Evolutionary conservation across 1,140 invertebrate species (phyloP), one percentile per base, ranked within the genome.

Genomic region (Drosophila novamexicana): DNA sequence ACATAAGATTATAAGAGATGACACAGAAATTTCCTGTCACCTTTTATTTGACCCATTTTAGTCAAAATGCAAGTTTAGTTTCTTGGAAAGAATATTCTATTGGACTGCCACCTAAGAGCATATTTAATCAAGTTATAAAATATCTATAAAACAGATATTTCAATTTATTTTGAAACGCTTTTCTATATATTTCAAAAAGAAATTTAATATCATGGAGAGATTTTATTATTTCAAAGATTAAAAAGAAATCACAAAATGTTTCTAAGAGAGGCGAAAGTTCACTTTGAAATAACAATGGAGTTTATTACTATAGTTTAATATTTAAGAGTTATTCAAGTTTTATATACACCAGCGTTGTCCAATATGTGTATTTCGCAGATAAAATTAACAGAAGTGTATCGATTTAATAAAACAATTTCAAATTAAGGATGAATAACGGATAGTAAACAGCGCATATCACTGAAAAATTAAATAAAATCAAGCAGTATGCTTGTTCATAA

Each of bases 401-500:
- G 4, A 58, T 44, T 34, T 44, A 44, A 58, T 32, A 44, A 53
- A 53, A 44, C 37, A 57, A 57, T 6, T 57, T 18, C 32, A 52
- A 34, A 52, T 36, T 12, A 66, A 57, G 42, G 34, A 47, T 5
- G 12, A 34, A 65, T 36, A 53, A 16, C 37, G 32, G 22, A 29
- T 29, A 6, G 39, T 10, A 44, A 14, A 59, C 18, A 42, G 50
- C n/a, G 18, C 42, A 42, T 62, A 45, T 12, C 18, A 52, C 6
- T 50, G 47, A 5, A 54, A 9, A 10, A 44, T 34, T 14, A 5
- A 32, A 42, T 14, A 44, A 54, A 22, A 44, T 36, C 47, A 62
- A 42, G 7, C 7, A 14, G 45, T 14, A 9, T 7, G n/a, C 22
- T 29, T n/a, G 14, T 42, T 8, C 8, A n/a, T 34, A 8, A 6